Conservation (phyloP, 2,888 invertebrate genomes). For the Venusia cambrica region DNA sequence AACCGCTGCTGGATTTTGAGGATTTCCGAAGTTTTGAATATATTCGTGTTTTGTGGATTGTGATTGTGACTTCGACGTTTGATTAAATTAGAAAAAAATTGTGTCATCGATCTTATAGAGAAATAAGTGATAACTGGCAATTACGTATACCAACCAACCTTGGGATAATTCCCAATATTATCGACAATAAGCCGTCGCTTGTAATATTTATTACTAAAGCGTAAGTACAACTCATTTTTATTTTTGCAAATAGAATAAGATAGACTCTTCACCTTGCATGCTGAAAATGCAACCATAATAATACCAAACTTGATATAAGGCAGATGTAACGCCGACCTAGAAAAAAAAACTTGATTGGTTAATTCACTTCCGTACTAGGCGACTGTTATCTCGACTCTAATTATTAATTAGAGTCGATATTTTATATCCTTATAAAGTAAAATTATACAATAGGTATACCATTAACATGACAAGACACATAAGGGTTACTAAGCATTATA, state of each 20-base stretch:
- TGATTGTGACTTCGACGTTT: constrained; percentile 50
- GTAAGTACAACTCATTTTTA: constrained; percentile 21
- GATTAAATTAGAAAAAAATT: constrained; percentile 33
- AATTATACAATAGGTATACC: constrained; percentile 9
- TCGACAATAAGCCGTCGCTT: constrained; percentile 10
- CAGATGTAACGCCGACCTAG: too few relatives aligned
- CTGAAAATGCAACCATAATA: too few relatives aligned
- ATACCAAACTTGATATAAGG: too few relatives aligned
- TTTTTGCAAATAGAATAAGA: too few relatives aligned
- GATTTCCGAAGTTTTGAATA: constrained; percentile 35
- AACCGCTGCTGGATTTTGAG: constrained; percentile 30
- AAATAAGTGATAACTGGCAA: constrained; percentile 30
- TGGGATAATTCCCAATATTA: constrained; percentile 28
- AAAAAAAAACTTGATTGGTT: too few relatives aligned
- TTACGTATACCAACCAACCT: constrained; percentile 32
- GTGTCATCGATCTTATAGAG: constrained; percentile 34
- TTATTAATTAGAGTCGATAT: too few relatives aligned
- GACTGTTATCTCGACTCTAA: too few relatives aligned
- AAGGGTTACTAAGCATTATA: too few relatives aligned
- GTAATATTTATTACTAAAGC: constrained; percentile 20
- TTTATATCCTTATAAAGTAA: constrained; percentile 8
- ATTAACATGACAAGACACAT: too few relatives aligned
- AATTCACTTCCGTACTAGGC: too few relatives aligned
- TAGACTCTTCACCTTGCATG: too few relatives aligned
- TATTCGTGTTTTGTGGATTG: constrained; percentile 46